Evolutionary conservation across 2,113 vertebrate genomes (phyloP), one percentile per base, ranked within the genome.

Genomic region (Grus americana): DNA sequence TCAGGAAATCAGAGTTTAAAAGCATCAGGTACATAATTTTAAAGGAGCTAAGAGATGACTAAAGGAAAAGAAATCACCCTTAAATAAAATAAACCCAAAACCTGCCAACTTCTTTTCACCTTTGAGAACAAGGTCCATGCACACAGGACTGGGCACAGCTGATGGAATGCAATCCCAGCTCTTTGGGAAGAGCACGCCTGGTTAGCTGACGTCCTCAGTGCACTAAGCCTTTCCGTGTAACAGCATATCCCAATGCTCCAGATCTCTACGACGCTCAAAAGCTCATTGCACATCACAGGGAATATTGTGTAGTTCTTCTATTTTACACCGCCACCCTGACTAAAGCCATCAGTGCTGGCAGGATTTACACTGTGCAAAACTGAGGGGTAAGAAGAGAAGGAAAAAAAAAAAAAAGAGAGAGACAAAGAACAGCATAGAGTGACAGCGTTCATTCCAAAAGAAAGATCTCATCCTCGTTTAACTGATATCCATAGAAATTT

Each of bases 241-340:
- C 71, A 42, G 73, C 70, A 16, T 1, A 58, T 44, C 49, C 58
- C 72, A 14, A 0, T 1, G 34, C 50, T n/a, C 83, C 67, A 38
- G 34, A 20, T 12, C 65, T 32, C 63, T 10, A 6, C 0, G 8
- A 12, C 2, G 1, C 29, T 13, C 75, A 30, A 14, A 49, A 63
- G 75, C 75, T 93, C 54, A 11, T 0, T 12, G 57, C 75, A 30
- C 32, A 1, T 30, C 1, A 2, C 34, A 13, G 72, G 42, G 46
- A 44, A 57, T 8, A 50, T 3, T 0, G 0, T 1, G 23, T 4
- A 11, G 27, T 11, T 44, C 7, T 42, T 26, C 30, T 42, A 2
- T 38, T 68, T 47, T 3, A 47, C 1, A 6, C 29, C 46, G 6
- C 71, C 21, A 62, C 76, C 75, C 81, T 66, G 82, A 22, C 61